Base-by-base conservation (phyloP, 2,113 vertebrate genomes). In the Takifugu bimaculatus region DNA sequence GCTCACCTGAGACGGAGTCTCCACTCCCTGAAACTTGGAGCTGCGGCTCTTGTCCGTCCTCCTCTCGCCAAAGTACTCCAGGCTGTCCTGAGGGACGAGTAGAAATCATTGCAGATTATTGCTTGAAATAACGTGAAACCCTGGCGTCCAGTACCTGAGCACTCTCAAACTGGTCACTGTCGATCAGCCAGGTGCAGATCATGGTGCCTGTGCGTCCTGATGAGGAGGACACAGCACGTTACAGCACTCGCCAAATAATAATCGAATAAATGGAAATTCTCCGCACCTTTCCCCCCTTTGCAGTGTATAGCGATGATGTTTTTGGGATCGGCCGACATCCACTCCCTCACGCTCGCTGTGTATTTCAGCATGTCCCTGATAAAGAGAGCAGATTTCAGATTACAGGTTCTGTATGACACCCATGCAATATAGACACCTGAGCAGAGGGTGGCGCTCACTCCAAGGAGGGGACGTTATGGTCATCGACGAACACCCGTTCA, bases 1-100 rank as follows among this genome's bases (percentile, higher is more conserved):
- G 55, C 35, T 45, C 28, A 97, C 96, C 92, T 98, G 96, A 51
- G 97, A 99, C 9, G 96, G 96, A 32, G 96, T 99, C 90, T 98
- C 97, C 70, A 99, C 92, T 60, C 95, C 96, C 70, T 98, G 96
- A 71, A 93, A 98, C 76, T 98, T 98, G 25, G 89, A 89, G 74
- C 96, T 94, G 35, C 54, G 91, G 72, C 88, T 93, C 87, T 90
- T 94, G 79, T 98, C 95, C 0, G 96, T 98, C 83, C 95, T 91
- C 54, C 94, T 89, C 72, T 95, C 92, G 26, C 95, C 97, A 87
- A 99, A 98, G 80, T 94, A 95, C 12, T 91, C 85, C 81, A 97
- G 85, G 72, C 95, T 96, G 57, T 94, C 95, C 96, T 84, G 11
- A 6, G 12, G 45, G 44, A 55, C 2, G 50, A 63, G 55, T 14